Evolutionary conservation across 1,140 invertebrate genomes (phyloP), one percentile per base, ranked within the genome.

Genomic region (Pseudachorutes palmiensis): DNA sequence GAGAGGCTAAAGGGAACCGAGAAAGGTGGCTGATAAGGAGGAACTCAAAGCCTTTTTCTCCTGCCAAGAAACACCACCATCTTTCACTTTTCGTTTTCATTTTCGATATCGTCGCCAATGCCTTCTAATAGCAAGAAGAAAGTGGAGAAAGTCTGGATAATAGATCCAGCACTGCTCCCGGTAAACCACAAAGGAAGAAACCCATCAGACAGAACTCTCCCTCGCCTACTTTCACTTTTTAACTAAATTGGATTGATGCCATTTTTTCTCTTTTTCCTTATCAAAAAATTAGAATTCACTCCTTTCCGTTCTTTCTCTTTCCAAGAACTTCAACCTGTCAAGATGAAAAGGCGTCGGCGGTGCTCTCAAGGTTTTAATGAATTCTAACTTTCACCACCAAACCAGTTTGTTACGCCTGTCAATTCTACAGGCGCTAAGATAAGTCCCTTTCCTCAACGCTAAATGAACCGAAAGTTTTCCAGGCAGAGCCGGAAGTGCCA

Each of bases 1-100:
- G 69, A 71, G 72, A 70, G 64, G 48, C n/a, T n/a, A n/a, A 59
- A 36, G 61, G 66, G 68, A 70, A 67, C 5, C 5, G 32, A 19
- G 29, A 65, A 70, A 65, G 68, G 65, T 72, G 71, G 67, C 70
- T 74, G 74, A 74, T 74, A 74, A 73, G 67, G 67, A 67, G 63
- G 66, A 55, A 61, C 12, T 61, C 5, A 61, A 61, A 19, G 59
- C 29, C 59, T 32, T 32, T 29, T 26, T 19, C 59, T 55, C 12
- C 51, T 55, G 51, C 51, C 51, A 55, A 55, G 24, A 55, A 55
- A 19, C 51, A 55, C 51, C 24, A 19, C 51, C 51, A 55, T 55
- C 51, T 55, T 55, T 55, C 51, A 55, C 51, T 55, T 55, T 55
- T 26, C 51, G 9, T 55, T 55, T 55, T 55, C 24, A 55, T 55